Evolutionary conservation across 2,797 vertebrate genomes (phyloP).

Genomic region (Streptopelia turtur): DNA sequence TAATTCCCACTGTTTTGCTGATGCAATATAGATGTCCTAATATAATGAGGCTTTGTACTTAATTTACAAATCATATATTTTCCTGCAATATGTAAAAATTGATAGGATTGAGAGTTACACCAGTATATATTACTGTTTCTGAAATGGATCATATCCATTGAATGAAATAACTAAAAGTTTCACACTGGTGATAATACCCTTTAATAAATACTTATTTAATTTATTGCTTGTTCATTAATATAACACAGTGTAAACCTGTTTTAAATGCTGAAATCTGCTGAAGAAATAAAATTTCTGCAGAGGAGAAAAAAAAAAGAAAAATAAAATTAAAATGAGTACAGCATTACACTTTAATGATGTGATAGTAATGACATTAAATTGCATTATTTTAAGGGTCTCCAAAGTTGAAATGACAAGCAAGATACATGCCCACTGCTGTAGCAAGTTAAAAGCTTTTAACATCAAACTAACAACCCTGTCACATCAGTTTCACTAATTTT

Average conservation of each 20-base stretch:
- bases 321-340: not conserved
- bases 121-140: not conserved
- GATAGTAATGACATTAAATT: not conserved
- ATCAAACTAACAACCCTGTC: not conserved
- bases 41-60: not conserved
- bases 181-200: not conserved
- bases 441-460: not conserved
- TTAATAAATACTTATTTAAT: not conserved
- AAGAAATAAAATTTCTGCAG: not conserved
- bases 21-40: not conserved
- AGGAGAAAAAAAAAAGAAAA: not conserved
- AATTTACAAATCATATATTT: not conserved
- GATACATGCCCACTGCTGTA: not conserved
- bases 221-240: not conserved
- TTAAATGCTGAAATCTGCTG: not conserved
- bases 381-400: not conserved
- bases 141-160: not conserved
- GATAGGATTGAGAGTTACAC: not conserved
- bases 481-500: not conserved
- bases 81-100: not conserved
- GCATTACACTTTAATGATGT: not conserved
- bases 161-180: not conserved
- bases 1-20: not conserved
- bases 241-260: not conserved
- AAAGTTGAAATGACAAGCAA: not conserved